These are phyloP conservation scores for Podargus strigoides DNA, from an alignment of 2,797 vertebrate species.

Conservation along the genomic window DNA sequence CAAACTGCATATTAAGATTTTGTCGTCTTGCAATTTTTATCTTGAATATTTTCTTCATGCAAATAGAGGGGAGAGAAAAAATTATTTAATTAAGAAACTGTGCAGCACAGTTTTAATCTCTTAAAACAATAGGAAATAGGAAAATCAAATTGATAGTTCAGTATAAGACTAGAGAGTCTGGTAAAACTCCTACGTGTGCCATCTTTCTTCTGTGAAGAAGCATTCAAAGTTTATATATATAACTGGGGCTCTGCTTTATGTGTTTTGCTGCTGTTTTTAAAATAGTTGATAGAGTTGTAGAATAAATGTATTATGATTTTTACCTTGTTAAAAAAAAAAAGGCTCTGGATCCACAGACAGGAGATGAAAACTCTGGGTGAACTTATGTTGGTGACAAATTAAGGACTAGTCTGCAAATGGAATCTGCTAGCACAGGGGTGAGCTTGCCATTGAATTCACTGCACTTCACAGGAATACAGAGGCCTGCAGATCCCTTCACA, in stretches of 20 bases:
- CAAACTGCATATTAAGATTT: conserved; percentile 82
- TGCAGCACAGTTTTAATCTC: not conserved
- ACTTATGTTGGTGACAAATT: not conserved
- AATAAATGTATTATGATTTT: conserved; percentile 1
- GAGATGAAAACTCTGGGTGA: not conserved
- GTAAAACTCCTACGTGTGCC: not conserved
- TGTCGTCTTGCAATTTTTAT: conserved; percentile 58
- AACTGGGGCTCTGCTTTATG: not conserved
- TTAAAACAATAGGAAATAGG: not conserved
- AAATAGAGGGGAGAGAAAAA: conserved; percentile 8
- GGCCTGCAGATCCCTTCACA: not conserved
- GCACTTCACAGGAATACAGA: not conserved
- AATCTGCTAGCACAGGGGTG: not conserved
- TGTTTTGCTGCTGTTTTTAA: not conserved
- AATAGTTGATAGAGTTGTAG: not conserved
- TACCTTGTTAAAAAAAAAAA: not conserved
- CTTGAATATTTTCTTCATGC: conserved; percentile 57
- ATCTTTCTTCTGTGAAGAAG: conserved; percentile 2
- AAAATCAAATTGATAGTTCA: not conserved
- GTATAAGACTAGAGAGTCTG: not conserved
- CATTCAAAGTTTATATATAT: not conserved
- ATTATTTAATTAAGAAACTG: conserved; percentile 13
- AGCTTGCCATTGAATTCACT: not conserved
- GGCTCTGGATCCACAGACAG: not conserved
- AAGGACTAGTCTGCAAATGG: not conserved